These are phyloP conservation scores for Austrofundulus limnaeus DNA, from an alignment of 2,113 vertebrate species.

Conservation along the genomic window DNA sequence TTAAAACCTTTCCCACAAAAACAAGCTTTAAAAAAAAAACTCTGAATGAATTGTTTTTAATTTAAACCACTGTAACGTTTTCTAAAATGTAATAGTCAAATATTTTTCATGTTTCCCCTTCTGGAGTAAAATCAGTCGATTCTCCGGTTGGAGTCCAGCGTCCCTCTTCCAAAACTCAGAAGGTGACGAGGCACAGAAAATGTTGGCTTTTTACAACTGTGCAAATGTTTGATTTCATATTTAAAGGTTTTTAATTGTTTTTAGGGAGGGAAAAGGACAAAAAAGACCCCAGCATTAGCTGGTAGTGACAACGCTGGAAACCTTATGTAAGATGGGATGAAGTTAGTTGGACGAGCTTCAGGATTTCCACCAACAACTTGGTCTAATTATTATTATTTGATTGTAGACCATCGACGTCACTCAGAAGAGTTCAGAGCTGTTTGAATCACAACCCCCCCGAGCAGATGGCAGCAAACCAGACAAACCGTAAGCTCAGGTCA, in stretches of 20 bases:
- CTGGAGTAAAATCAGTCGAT: slow-evolving; percentile 37
- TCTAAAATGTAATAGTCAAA: too few relatives aligned
- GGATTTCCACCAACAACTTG: background rate
- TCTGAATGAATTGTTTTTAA: too few relatives aligned
- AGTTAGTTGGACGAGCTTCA: background rate
- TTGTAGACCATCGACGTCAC: background rate
- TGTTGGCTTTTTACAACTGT: background rate
- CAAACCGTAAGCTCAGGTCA: slow-evolving; percentile 53
- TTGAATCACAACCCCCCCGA: slow-evolving; percentile 11
- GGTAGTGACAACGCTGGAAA: slow-evolving; percentile 58
- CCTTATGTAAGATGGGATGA: slow-evolving; percentile 16
- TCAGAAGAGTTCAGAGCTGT: slow-evolving; percentile 32
- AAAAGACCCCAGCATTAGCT: slow-evolving; percentile 10
- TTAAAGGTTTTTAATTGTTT: background rate
- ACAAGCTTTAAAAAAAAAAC: too few relatives aligned
- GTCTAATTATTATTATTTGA: background rate
- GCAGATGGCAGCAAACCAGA: background rate
- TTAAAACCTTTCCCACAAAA: too few relatives aligned
- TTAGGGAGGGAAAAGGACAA: slow-evolving; percentile 32
- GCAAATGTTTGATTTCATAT: background rate
- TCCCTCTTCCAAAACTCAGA: slow-evolving; percentile 21
- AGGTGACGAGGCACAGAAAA: slow-evolving; percentile 20
- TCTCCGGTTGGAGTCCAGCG: slow-evolving; percentile 4
- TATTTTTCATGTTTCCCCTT: rapidly evolving
- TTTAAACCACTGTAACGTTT: too few relatives aligned